Conservation (phyloP, 2,888 invertebrate species). For the Drosophila meridiana region DNA sequence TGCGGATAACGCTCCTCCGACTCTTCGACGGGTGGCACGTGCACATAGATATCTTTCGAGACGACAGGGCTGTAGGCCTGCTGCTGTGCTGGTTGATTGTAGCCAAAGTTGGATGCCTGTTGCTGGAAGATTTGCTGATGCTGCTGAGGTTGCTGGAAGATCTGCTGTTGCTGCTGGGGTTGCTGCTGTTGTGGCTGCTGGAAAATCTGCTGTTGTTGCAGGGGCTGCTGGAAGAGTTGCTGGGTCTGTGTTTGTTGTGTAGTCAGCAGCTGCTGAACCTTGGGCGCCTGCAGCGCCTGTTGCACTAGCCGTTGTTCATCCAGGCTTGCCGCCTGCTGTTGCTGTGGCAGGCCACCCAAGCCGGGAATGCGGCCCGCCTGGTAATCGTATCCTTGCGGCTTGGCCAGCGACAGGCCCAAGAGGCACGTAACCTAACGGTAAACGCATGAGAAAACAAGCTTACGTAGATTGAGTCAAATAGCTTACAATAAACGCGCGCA, state of each 20-base stretch:
- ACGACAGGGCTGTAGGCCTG: constrained; percentile 60
- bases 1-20: constrained; percentile 69
- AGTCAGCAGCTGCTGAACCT: constrained; percentile 52
- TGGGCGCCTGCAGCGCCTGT: constrained; percentile 69
- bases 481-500: constrained; percentile 83
- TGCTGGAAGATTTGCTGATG: constrained; percentile 14
- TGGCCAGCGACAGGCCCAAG: constrained; percentile 69
- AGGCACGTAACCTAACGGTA: constrained; percentile 72
- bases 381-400: constrained; percentile 83
- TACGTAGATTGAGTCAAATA: background rate
- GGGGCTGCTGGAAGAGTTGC: constrained; percentile 23
- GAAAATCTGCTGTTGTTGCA: constrained; percentile 42
- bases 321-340: constrained; percentile 32
- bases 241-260: background rate
- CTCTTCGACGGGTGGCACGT: constrained; percentile 84
- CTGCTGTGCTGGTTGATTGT: constrained; percentile 36
- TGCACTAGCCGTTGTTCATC: constrained; percentile 71
- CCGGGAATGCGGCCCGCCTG: constrained; percentile 40
- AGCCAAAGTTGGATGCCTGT: constrained; percentile 26
- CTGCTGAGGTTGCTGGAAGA: constrained; percentile 40
- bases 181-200: constrained; percentile 41
- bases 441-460: constrained; percentile 17
- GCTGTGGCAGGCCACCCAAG: background rate
- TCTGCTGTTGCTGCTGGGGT: constrained; percentile 45
- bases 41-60: constrained; percentile 84